These are phyloP conservation scores for Ischnus inquisitorius DNA, from an alignment of 2,888 invertebrate genomes.

Conservation along the genomic window DNA sequence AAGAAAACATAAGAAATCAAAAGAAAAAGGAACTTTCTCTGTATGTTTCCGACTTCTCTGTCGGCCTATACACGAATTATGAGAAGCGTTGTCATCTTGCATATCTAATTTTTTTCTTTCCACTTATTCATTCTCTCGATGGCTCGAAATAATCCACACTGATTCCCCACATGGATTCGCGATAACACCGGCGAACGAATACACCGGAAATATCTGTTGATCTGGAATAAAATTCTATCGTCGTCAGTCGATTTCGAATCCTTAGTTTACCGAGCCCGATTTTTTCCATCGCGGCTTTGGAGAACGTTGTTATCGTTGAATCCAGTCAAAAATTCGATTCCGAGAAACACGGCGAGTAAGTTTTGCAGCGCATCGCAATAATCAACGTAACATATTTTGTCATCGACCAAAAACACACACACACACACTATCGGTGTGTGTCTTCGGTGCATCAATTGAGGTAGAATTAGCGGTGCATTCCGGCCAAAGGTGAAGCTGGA, in stretches of 20 bases:
- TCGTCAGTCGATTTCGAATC: neutral
- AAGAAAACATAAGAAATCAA: no score
- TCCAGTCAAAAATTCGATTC: neutral
- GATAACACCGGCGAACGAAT: neutral
- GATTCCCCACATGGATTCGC: neutral
- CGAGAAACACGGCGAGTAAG: neutral
- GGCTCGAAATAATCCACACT: conserved; percentile 5
- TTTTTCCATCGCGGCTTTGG: neutral
- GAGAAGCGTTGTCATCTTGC: neutral
- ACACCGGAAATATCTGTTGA: neutral
- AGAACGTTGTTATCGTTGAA: neutral
- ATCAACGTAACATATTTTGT: conserved; percentile 12
- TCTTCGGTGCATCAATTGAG: no score
- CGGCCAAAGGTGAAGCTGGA: no score
- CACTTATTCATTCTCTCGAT: conserved; percentile 33
- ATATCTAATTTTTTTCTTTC: neutral
- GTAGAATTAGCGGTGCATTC: no score
- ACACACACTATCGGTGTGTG: conserved; percentile 10
- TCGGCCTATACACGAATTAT: neutral
- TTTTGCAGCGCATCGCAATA: conserved; percentile 12
- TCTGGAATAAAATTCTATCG: neutral
- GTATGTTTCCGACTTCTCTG: neutral
- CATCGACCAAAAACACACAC: neutral
- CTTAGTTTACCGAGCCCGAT: neutral
- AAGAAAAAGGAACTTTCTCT: no score